A percentile compares a stretch with the other conserved stretches of the same genome.
phyloP scores from a whole-genome alignment of 2,113 vertebrate genomes.

The Leuciscus idus region DNA sequence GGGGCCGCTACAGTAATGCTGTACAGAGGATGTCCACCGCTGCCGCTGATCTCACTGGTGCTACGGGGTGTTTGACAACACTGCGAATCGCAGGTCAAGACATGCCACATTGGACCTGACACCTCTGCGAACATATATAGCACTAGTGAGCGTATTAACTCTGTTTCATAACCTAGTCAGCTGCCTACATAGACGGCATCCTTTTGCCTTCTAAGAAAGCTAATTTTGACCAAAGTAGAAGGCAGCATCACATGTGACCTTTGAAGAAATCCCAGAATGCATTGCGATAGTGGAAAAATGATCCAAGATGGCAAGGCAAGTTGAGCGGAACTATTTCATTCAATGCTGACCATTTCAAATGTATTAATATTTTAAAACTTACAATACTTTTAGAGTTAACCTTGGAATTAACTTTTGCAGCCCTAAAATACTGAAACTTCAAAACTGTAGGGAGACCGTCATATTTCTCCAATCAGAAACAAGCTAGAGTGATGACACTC shows the following conservation, averaged over 20 bases:
- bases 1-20: constrained; percentile 11
- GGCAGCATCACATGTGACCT: not conserved
- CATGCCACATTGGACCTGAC: constrained; percentile 6
- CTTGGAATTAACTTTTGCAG: not conserved
- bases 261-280: not conserved
- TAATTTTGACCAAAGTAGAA: not conserved
- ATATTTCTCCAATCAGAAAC: no score
- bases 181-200: not conserved
- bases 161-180: not conserved
- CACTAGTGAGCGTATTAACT: not conserved
- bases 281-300: not conserved
- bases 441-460: no score
- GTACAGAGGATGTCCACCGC: not conserved
- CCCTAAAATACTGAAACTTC: not conserved
- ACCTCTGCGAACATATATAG: not conserved
- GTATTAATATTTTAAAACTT: not conserved
- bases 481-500: no score
- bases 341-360: not conserved
- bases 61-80: constrained; percentile 21
- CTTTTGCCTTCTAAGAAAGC: not conserved
- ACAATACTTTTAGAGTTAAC: not conserved
- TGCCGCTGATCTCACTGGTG: not conserved
- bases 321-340: not conserved
- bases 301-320: not conserved
- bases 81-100: constrained; percentile 10